These are phyloP conservation scores for Saxidomus purpurata DNA, from an alignment of 1,140 invertebrate species.

Conservation along the genomic window DNA sequence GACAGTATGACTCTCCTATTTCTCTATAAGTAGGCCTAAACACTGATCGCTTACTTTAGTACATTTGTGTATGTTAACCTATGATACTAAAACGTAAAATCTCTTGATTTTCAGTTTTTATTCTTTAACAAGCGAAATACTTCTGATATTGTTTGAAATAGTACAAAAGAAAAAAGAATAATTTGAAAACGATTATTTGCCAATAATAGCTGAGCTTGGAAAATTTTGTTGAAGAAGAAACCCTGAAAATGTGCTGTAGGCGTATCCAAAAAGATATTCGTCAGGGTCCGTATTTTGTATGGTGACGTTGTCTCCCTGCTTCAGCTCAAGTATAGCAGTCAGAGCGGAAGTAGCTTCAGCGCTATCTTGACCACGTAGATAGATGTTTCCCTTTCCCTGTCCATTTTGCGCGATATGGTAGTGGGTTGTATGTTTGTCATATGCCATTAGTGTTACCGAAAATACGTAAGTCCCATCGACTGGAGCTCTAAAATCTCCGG, in stretches of 20 bases:
- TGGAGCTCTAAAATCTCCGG: slow-evolving; percentile 18
- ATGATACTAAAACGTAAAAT: no score
- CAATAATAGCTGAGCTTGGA: background rate
- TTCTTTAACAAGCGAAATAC: no score
- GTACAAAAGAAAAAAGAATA: no score
- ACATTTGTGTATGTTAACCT: no score
- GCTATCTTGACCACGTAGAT: background rate
- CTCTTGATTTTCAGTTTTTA: no score
- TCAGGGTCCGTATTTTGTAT: background rate
- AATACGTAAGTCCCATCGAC: background rate
- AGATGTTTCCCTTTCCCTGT: background rate
- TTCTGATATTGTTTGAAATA: no score
- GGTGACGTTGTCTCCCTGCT: slow-evolving; percentile 9
- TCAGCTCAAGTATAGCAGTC: background rate
- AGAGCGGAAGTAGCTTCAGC: background rate
- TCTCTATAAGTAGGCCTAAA: no score
- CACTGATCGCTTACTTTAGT: no score
- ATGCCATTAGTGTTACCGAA: slow-evolving; percentile 2
- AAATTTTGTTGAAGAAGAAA: slow-evolving; percentile 20
- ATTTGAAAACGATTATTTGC: background rate
- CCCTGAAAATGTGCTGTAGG: slow-evolving; percentile 15
- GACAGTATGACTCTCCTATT: no score
- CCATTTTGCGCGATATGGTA: background rate
- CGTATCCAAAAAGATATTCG: background rate
- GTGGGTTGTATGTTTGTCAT: background rate